A percentile compares a stretch with the other conserved stretches of the same genome.
Conservation (phyloP, 2,888 invertebrate species). For the Chesias legatella region DNA sequence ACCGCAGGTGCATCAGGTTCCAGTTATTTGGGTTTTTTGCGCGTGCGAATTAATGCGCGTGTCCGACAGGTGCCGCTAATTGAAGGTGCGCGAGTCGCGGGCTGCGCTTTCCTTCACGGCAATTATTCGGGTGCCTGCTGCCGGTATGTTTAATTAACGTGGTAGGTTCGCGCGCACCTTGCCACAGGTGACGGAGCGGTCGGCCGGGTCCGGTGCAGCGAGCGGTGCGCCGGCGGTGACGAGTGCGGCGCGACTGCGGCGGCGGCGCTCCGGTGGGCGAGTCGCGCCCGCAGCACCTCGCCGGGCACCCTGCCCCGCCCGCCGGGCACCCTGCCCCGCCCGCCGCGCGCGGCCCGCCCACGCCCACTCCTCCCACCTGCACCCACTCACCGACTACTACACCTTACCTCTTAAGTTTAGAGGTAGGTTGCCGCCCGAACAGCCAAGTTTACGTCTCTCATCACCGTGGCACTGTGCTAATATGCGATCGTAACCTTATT, state of each 20-base stretch:
- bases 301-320: conserved; percentile 72
- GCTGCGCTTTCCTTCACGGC: conserved; percentile 68
- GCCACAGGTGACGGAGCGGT: conserved; percentile 43
- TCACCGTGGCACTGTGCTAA: no score
- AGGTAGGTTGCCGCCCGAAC: conserved; percentile 7
- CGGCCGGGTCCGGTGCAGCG: conserved; percentile 36
- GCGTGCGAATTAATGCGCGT: conserved; percentile 74
- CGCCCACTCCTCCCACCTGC: conserved; percentile 50
- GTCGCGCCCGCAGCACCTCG: conserved; percentile 51
- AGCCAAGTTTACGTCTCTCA: background rate
- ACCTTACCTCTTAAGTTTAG: conserved; percentile 8
- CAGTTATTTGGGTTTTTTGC: conserved; percentile 70
- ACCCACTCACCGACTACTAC: conserved; percentile 44
- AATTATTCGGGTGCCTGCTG: conserved; percentile 71
- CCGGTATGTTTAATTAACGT: conserved; percentile 55
- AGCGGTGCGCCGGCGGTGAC: conserved; percentile 53
- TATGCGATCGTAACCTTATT: no score
- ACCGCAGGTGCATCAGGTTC: conserved; percentile 74
- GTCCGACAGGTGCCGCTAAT: conserved; percentile 74
- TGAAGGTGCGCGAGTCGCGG: conserved; percentile 62
- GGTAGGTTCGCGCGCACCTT: conserved; percentile 55
- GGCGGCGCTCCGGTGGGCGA: conserved; percentile 59
- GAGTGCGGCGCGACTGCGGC: conserved; percentile 65
- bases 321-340: conserved; percentile 72
- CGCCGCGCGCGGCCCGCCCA: conserved; percentile 63